Conservation (phyloP, 2,113 vertebrate genomes). For the Erythrolamprus reginae region DNA sequence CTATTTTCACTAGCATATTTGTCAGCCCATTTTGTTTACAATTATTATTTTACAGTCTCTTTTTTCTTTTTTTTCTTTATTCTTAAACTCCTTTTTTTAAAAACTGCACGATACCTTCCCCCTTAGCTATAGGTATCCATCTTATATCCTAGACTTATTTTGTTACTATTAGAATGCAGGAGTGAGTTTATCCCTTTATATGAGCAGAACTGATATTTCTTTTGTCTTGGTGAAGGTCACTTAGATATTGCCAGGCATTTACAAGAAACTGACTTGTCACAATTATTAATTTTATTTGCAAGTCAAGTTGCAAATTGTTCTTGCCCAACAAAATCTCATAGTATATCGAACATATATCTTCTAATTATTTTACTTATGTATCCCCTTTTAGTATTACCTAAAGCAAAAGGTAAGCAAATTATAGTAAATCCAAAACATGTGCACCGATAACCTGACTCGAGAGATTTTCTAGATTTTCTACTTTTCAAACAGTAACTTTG, state of each 20-base stretch:
- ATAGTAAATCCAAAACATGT: background rate
- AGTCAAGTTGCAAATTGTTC: background rate
- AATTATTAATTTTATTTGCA: background rate
- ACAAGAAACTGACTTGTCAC: background rate
- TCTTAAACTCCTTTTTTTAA: background rate
- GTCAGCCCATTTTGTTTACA: background rate
- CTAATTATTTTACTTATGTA: background rate
- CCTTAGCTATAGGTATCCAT: background rate
- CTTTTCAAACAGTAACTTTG: no score
- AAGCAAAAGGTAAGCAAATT: background rate
- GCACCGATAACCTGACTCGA: background rate
- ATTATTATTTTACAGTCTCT: background rate
- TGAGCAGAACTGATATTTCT: background rate
- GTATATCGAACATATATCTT: background rate
- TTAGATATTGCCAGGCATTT: background rate
- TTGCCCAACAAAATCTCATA: background rate
- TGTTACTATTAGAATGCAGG: background rate
- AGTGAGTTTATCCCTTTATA: background rate
- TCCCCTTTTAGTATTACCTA: fast-evolving
- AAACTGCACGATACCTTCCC: background rate
- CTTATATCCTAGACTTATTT: background rate
- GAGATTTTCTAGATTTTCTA: background rate
- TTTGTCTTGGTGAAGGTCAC: background rate
- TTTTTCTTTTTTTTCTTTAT: background rate
- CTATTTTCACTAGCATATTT: background rate